Conservation (phyloP, 2,888 invertebrate genomes). For the Netelia virgata region DNA sequence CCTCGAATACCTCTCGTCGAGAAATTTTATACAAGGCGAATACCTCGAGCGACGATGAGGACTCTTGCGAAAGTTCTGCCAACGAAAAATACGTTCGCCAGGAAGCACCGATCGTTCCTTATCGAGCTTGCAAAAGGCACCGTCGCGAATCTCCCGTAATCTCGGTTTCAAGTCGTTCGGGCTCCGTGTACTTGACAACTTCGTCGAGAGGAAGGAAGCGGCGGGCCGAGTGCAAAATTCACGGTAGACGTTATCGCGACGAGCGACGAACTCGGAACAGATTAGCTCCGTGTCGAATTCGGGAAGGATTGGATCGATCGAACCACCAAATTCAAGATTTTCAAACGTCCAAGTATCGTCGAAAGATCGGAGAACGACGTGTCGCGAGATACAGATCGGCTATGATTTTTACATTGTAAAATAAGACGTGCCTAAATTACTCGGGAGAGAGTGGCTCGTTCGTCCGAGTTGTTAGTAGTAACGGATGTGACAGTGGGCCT, state of each 20-base stretch:
- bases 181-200: conserved; percentile 48
- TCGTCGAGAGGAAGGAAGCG: conserved; percentile 41
- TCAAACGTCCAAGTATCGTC: not conserved
- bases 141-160: conserved; percentile 14
- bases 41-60: conserved; percentile 15
- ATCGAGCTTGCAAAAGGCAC: conserved; percentile 31
- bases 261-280: not conserved
- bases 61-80: conserved; percentile 11
- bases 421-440: conserved; percentile 42
- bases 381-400: conserved; percentile 24
- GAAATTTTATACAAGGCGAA: not conserved
- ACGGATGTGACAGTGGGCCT: not conserved
- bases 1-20: not conserved
- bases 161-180: conserved; percentile 40
- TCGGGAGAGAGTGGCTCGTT: conserved; percentile 1
- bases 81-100: conserved; percentile 1
- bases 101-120: not conserved
- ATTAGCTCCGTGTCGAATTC: conserved; percentile 15
- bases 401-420: conserved; percentile 34
- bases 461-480: conserved; percentile 24
- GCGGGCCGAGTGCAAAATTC: conserved; percentile 44
- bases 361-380: conserved; percentile 28
- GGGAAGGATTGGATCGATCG: conserved; percentile 22
- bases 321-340: conserved; percentile 7
- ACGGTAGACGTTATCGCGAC: conserved; percentile 19